phyloP scores from a whole-genome alignment of 2,888 invertebrate genomes.

The Poecilobothrus nobilitatus region DNA sequence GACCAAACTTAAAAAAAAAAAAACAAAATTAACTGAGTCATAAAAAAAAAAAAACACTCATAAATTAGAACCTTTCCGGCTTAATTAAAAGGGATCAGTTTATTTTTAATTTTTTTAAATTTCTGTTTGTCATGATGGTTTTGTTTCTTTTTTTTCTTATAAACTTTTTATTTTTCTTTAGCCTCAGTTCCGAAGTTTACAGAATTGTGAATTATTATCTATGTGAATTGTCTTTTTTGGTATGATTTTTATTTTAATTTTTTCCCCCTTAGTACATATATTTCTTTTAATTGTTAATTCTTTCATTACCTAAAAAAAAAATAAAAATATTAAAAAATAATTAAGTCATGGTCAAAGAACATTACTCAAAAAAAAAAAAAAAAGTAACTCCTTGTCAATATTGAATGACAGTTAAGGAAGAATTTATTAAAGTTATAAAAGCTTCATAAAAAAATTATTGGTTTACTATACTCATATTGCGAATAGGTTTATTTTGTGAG shows the following conservation, averaged over 20 bases:
- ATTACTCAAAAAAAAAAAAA: too few species aligned
- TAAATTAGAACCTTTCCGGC: slow-evolving; percentile 11
- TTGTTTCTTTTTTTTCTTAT: not conserved
- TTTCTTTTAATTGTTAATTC: too few species aligned
- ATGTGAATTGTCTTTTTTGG: not conserved
- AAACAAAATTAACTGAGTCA: not conserved
- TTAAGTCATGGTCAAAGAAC: not conserved
- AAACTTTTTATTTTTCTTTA: not conserved
- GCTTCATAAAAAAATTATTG: too few species aligned
- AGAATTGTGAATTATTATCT: not conserved
- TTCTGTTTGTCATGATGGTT: slow-evolving; percentile 8
- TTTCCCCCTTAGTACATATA: too few species aligned
- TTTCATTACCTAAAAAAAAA: not conserved
- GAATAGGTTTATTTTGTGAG: too few species aligned
- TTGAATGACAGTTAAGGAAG: too few species aligned
- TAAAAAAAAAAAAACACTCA: slow-evolving; percentile 1
- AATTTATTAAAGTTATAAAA: too few species aligned
- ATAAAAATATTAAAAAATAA: not conserved
- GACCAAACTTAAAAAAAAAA: not conserved
- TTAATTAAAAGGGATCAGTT: slow-evolving; percentile 1
- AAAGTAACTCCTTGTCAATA: too few species aligned
- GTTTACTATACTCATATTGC: too few species aligned
- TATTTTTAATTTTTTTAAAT: not conserved
- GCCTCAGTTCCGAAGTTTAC: not conserved
- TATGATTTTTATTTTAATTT: not conserved